A percentile compares a stretch with the other conserved stretches of the same genome.
These are phyloP conservation scores for Butastur rufipennis DNA, from an alignment of 2,113 vertebrate genomes.

Conservation along the genomic window DNA sequence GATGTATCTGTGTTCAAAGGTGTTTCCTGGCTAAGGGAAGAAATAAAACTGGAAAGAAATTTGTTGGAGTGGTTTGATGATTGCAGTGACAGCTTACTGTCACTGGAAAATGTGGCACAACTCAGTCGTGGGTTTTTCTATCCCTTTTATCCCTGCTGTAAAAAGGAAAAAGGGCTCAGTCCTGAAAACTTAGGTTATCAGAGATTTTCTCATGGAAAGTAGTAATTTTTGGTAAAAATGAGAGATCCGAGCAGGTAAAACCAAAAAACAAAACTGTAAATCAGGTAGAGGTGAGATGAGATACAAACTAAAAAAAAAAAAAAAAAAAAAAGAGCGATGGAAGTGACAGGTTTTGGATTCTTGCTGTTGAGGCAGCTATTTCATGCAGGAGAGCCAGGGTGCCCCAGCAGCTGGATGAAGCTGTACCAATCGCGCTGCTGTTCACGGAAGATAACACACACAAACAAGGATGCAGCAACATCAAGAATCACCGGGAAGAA, in stretches of 20 bases:
- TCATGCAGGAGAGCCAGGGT: background rate
- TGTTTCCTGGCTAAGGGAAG: background rate
- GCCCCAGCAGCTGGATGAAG: background rate
- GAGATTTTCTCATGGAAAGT: background rate
- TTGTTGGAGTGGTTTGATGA: background rate
- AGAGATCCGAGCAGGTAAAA: background rate
- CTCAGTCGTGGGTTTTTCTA: background rate
- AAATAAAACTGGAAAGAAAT: background rate
- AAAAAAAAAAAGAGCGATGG: rapidly evolving
- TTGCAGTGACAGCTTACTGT: background rate
- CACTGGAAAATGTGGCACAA: background rate
- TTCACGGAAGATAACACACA: background rate
- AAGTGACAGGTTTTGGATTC: background rate
- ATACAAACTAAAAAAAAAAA: background rate
- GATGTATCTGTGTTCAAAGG: background rate
- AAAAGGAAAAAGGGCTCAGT: background rate
- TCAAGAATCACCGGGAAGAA: background rate
- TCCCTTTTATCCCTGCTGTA: background rate
- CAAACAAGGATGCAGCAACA: background rate
- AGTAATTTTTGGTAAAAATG: background rate
- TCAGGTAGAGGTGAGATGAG: background rate
- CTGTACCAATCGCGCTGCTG: rapidly evolving
- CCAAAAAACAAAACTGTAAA: background rate
- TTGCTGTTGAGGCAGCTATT: background rate
- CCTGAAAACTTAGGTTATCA: background rate